phyloP scores from a whole-genome alignment of 2,888 invertebrate species.

The Pandemis corylana region DNA sequence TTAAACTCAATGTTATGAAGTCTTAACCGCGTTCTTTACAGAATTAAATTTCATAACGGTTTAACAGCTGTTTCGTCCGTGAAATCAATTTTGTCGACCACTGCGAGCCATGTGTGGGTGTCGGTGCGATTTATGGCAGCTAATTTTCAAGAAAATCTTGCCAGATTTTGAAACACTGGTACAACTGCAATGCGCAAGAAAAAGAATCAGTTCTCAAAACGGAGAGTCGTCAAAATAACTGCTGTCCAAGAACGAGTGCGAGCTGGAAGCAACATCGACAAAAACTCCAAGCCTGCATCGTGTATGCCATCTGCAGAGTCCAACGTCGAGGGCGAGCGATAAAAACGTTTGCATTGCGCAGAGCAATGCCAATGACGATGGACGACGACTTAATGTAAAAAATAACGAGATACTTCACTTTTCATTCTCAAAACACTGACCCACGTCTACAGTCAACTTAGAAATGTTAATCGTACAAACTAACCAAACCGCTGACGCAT shows the following conservation, averaged over 20 bases:
- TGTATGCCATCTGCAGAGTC: conserved; percentile 69
- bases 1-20: no score
- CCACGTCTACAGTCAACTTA: conserved; percentile 24
- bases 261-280: conserved; percentile 57
- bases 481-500: conserved; percentile 55
- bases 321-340: conserved; percentile 56
- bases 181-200: conserved; percentile 27
- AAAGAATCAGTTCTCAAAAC: conserved; percentile 48
- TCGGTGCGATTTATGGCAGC: conserved; percentile 24
- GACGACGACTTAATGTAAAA: conserved; percentile 49
- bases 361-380: conserved; percentile 59
- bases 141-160: conserved; percentile 25
- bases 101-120: not conserved
- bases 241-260: conserved; percentile 59
- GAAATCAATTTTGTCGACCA: conserved; percentile 24
- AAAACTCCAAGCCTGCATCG: conserved; percentile 68
- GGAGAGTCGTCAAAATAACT: conserved; percentile 64
- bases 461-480: conserved; percentile 50
- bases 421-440: not conserved
- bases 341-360: conserved; percentile 70
- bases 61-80: not conserved
- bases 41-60: not conserved
- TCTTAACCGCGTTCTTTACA: not conserved
- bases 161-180: conserved; percentile 18
- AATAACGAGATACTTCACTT: conserved; percentile 12